phyloP scores from a whole-genome alignment of 2,113 vertebrate species.

The Brachyhypopomus gauderio region DNA sequence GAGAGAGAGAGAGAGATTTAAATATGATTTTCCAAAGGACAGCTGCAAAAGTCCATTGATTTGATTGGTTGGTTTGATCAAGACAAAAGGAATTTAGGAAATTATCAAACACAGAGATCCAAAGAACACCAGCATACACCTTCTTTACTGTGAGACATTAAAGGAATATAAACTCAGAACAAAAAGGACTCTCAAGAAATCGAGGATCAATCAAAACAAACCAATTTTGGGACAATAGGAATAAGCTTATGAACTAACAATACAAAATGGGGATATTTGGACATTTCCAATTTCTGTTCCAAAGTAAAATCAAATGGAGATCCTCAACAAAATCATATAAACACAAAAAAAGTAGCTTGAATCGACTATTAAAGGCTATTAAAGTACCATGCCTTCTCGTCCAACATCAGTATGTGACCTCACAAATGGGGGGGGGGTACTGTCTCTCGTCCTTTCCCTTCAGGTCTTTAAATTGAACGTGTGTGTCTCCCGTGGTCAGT shows the following conservation, averaged over 20 bases:
- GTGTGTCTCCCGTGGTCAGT: no score
- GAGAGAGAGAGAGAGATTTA: no score
- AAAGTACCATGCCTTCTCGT: no score
- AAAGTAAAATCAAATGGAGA: background rate
- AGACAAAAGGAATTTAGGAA: no score
- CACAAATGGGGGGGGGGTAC: background rate
- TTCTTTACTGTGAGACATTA: background rate
- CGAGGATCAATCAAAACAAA: background rate
- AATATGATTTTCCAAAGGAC: no score
- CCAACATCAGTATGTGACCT: no score
- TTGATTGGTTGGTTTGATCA: no score
- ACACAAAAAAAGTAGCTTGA: background rate
- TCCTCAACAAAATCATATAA: background rate
- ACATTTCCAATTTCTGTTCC: background rate
- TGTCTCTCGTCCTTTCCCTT: background rate
- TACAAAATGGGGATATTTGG: background rate
- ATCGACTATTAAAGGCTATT: background rate
- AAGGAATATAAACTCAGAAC: background rate
- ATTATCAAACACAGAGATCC: no score
- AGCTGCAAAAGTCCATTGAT: no score
- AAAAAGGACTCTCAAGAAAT: background rate
- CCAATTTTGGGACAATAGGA: background rate
- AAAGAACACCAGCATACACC: no score
- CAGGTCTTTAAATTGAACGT: background rate
- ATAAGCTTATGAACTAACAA: conserved; percentile 5